These are phyloP conservation scores for Lynx canadensis DNA, from an alignment of 2,113 vertebrate genomes.

Conservation along the genomic window DNA sequence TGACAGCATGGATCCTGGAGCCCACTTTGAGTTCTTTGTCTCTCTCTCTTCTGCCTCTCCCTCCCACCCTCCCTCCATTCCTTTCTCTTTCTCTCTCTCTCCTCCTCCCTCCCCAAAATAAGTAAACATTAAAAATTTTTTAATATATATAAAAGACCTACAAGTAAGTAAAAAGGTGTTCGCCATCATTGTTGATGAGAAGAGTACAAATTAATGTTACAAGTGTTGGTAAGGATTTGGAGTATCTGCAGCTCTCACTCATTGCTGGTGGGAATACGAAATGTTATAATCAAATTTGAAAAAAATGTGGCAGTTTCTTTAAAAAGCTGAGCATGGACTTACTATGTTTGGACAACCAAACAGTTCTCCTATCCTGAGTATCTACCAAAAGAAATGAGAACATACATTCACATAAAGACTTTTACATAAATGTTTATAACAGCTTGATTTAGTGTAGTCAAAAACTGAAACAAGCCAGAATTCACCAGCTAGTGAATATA, in stretches of 20 bases:
- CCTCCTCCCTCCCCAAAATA: no score
- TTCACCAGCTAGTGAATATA: neutral
- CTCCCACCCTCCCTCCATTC: no score
- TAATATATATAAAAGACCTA: neutral
- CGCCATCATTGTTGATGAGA: neutral
- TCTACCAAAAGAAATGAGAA: conserved; percentile 25
- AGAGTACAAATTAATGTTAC: neutral
- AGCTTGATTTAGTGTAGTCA: neutral
- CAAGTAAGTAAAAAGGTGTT: neutral
- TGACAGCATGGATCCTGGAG: no score
- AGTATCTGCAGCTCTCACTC: neutral
- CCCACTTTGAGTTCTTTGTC: no score
- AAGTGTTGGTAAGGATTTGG: neutral
- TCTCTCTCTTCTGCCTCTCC: no score
- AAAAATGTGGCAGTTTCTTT: conserved; percentile 6
- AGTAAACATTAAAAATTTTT: no score
- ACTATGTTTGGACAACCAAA: neutral
- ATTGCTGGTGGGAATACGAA: neutral
- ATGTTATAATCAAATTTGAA: neutral
- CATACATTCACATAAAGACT: neutral
- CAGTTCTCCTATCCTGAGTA: neutral
- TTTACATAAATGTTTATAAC: neutral
- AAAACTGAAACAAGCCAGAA: neutral
- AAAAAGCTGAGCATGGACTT: neutral
- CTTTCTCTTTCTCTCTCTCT: no score